Evolutionary conservation across 2,888 invertebrate genomes (phyloP).

Genomic region (Fragum sueziense): DNA sequence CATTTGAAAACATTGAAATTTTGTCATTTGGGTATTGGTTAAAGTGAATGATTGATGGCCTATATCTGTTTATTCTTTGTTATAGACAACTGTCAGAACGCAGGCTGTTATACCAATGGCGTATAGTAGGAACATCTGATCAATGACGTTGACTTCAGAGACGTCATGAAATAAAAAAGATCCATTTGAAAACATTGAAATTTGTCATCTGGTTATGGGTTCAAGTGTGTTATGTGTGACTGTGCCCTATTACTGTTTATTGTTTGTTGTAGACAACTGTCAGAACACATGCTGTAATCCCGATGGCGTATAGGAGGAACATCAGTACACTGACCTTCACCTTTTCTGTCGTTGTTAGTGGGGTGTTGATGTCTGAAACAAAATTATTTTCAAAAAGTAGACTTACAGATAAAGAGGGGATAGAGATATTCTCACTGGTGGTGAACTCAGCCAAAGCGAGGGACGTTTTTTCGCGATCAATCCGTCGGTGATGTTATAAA

Average conservation of each 20-base stretch:
- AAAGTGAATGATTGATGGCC: no score
- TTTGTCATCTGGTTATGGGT: no score
- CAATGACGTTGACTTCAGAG: neutral
- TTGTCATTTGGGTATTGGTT: no score
- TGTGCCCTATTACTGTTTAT: no score
- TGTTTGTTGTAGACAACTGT: constrained; percentile 1
- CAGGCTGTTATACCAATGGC: constrained; percentile 8
- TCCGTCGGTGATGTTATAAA: no score
- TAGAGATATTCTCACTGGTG: no score
- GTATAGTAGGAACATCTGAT: neutral
- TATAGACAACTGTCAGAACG: constrained; percentile 2
- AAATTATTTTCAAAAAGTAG: neutral
- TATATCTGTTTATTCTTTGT: no score
- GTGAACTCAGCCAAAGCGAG: no score
- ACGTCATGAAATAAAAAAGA: neutral
- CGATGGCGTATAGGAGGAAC: constrained; percentile 3
- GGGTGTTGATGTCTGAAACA: constrained; percentile 1
- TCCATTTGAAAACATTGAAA: neutral
- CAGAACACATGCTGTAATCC: constrained; percentile 5
- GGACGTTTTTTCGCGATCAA: no score
- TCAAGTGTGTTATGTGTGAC: no score
- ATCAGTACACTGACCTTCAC: constrained; percentile 1
- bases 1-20: neutral
- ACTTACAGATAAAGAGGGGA: neutral
- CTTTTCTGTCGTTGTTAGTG: neutral